Percentiles rank a stretch among this genome's conserved stretches.
Conservation (phyloP, 2,797 vertebrate species). For the Hippopotamyrus pictus region DNA sequence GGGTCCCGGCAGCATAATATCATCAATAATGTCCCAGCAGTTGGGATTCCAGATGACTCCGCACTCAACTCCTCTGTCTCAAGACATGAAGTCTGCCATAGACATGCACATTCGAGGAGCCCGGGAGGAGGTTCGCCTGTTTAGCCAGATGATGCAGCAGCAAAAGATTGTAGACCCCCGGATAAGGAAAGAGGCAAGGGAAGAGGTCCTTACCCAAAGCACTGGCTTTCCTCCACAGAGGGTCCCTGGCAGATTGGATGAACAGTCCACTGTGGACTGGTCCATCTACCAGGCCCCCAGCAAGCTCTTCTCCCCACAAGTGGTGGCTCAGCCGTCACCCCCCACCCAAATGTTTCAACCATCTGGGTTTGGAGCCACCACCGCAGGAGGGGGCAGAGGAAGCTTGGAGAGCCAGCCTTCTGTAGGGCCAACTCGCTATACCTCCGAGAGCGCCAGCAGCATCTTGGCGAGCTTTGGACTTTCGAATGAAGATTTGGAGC, state of each 20-base stretch:
- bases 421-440: conserved; percentile 64
- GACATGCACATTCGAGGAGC: conserved; percentile 57
- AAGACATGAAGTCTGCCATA: conserved; percentile 48
- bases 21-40: conserved; percentile 35
- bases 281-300: conserved; percentile 31
- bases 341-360: conserved; percentile 37
- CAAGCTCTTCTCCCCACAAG: conserved; percentile 38
- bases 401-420: conserved; percentile 22
- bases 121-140: conserved; percentile 49
- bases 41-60: conserved; percentile 50
- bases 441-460: conserved; percentile 77
- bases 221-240: conserved; percentile 40
- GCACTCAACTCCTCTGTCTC: conserved; percentile 42
- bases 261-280: conserved; percentile 35
- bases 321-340: conserved; percentile 43
- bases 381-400: conserved; percentile 21
- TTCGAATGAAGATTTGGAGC: conserved; percentile 86
- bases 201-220: conserved; percentile 30
- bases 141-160: conserved; percentile 56
- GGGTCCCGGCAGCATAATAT: conserved; percentile 42
- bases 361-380: conserved; percentile 31
- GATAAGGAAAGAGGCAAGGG: conserved; percentile 53
- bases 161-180: conserved; percentile 45
- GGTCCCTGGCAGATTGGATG: conserved; percentile 31
- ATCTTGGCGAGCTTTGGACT: conserved; percentile 88